phyloP scores from a whole-genome alignment of 2,113 vertebrate species.

The Orientallactaga bullata region DNA sequence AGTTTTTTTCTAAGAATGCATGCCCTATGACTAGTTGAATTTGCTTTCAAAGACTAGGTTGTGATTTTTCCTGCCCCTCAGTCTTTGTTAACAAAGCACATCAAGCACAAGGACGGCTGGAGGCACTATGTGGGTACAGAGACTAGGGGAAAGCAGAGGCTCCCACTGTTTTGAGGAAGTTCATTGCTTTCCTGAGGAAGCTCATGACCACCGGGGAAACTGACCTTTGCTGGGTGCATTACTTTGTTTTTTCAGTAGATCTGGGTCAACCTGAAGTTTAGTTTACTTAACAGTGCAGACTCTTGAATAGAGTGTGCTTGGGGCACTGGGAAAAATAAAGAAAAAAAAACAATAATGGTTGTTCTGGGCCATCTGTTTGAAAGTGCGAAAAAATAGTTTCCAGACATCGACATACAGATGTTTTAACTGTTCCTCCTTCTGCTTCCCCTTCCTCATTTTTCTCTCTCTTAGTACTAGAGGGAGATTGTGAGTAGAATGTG shows the following conservation, averaged over 20 bases:
- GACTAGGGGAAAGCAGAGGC: neutral
- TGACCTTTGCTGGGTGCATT: neutral
- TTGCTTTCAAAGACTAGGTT: neutral
- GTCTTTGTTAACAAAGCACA: neutral
- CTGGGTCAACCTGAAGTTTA: neutral
- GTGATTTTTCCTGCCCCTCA: neutral
- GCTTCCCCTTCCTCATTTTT: neutral
- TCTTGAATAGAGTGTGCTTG: neutral
- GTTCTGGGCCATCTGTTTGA: neutral
- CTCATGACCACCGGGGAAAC: neutral
- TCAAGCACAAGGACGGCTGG: neutral
- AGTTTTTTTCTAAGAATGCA: neutral
- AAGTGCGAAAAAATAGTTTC: constrained; percentile 22
- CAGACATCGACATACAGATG: neutral
- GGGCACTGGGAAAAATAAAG: neutral
- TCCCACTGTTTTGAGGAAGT: neutral
- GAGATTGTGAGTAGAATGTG: neutral
- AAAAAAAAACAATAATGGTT: neutral
- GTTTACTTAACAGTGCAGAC: neutral
- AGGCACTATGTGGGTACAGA: neutral
- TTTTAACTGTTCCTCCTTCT: neutral
- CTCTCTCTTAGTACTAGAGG: neutral
- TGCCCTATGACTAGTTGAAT: neutral
- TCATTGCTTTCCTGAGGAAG: neutral
- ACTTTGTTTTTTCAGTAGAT: neutral